Evolutionary conservation across 2,113 vertebrate genomes (phyloP), one percentile per base, ranked within the genome.

Genomic region (Epinephelus lanceolatus): DNA sequence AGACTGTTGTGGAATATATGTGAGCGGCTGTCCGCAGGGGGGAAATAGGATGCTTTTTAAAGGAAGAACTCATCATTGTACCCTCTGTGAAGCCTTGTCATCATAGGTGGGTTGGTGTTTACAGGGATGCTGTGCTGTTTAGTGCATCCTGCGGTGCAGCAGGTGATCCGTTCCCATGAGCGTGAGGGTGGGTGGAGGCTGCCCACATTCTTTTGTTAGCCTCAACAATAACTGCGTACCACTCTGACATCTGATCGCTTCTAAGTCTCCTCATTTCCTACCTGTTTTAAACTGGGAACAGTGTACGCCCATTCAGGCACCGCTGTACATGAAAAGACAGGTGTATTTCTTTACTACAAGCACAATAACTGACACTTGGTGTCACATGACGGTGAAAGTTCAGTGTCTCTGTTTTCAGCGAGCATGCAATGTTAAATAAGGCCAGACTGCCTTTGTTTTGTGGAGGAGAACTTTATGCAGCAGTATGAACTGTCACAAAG

Each of bases 161-260:
- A 85, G 80, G 81, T 85, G 76, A 87, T 61, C 74, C 71, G 45
- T 89, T 90, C 82, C 78, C 88, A 85, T 49, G 61, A 68, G 61
- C 55, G 17, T 3, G 42, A 63, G 30, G 55, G 59, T 61, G 78
- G 78, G 70, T 19, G 56, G 83, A 76, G 76, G 53, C 83, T 61
- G 85, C 49, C 49, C 70, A 65, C 68, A 80, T 87, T 73, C 85
- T 85, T 92, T 93, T 93, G 87, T 91, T 76, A 30, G 65, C 73
- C 59, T 85, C 55, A 52, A 83, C 76, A 85, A 87, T 80, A 78
- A 88, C 62, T 71, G 47, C 61, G 81, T 76, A 68, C 89, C 63
- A 73, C 83, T 61, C 30, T 82, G 89, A 92, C 89, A 90, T 79
- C n/a, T 61, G 85, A 92, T 88, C 69, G 17, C 68, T 45, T 63